phyloP scores from a whole-genome alignment of 53 echinoderm and acorn worm genomes.

The Holothuria scabra region DNA sequence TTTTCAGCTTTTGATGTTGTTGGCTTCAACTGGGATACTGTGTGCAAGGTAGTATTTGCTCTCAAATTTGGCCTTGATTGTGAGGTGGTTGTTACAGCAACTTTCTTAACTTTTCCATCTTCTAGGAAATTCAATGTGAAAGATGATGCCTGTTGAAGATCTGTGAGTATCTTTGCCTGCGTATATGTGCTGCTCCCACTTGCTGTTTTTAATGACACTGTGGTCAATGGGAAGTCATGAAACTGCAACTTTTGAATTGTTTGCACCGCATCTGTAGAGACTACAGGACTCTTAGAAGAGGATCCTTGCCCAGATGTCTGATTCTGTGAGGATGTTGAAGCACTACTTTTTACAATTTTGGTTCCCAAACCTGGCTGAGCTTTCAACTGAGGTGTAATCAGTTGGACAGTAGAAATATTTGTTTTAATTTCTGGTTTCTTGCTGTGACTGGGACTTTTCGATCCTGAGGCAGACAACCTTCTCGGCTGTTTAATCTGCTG shows the following conservation, averaged over 20 bases:
- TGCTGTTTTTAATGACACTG: slow-evolving; percentile 74
- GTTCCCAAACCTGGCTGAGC: not conserved
- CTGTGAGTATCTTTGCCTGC: slow-evolving; percentile 93
- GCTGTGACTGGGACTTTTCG: slow-evolving; percentile 24
- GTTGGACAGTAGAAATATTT: slow-evolving; percentile 5
- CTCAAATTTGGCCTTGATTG: slow-evolving; percentile 21
- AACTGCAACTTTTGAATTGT: slow-evolving; percentile 99
- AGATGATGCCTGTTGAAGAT: slow-evolving; percentile 74
- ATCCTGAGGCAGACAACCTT: not conserved
- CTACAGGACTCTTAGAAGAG: slow-evolving; percentile 10
- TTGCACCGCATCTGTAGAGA: slow-evolving; percentile 58
- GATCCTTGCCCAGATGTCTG: too few species aligned
- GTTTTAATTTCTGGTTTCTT: slow-evolving; percentile 28
- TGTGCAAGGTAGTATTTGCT: slow-evolving; percentile 30
- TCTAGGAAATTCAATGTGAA: slow-evolving; percentile 51
- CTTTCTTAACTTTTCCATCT: slow-evolving; percentile 51
- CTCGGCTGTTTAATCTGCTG: slow-evolving; percentile 27
- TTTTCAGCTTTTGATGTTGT: slow-evolving; percentile 3
- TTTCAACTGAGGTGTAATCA: slow-evolving; percentile 24
- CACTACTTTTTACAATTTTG: not conserved
- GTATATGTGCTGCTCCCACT: slow-evolving; percentile 57
- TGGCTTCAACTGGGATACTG: slow-evolving; percentile 13
- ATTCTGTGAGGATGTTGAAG: too few species aligned
- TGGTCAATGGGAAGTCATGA: slow-evolving; percentile 98
- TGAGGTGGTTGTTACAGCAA: slow-evolving; percentile 22